Evolutionary conservation across 2,113 vertebrate genomes (phyloP).

Genomic region (Thalassoma bifasciatum): DNA sequence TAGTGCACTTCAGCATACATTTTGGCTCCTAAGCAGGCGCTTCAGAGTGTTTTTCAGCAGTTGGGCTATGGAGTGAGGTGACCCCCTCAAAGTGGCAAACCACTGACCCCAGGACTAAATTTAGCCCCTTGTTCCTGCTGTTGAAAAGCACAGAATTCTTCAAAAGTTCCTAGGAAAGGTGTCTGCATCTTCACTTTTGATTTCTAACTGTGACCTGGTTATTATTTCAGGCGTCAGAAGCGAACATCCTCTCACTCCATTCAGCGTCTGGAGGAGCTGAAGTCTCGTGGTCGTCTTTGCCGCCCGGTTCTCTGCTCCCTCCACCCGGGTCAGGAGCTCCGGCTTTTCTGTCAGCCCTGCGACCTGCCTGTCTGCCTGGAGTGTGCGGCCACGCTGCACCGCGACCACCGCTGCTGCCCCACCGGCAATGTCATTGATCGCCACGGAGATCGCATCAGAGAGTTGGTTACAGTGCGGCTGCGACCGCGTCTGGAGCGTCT

Average conservation of each 20-base stretch:
- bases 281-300: slow-evolving; percentile 74
- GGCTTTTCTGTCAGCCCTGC: slow-evolving; percentile 91
- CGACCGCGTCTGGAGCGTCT: slow-evolving; percentile 82
- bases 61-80: too few species aligned
- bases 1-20: too few species aligned
- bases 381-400: slow-evolving; percentile 85
- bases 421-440: slow-evolving; percentile 76
- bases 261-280: slow-evolving; percentile 82
- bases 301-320: slow-evolving; percentile 85
- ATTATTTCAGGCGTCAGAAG: slow-evolving; percentile 93
- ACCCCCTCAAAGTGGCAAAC: too few species aligned
- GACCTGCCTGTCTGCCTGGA: slow-evolving; percentile 88
- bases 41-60: background rate
- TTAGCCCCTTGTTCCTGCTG: too few species aligned
- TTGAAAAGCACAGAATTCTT: too few species aligned
- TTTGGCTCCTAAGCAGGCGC: background rate
- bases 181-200: too few species aligned
- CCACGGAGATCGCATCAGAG: slow-evolving; percentile 84
- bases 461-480: slow-evolving; percentile 81
- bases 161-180: too few species aligned
- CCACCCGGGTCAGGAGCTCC: slow-evolving; percentile 89
- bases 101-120: too few species aligned
- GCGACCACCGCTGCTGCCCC: slow-evolving; percentile 85
- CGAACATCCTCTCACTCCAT: slow-evolving; percentile 85
- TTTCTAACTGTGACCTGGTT: too few species aligned